phyloP scores from a whole-genome alignment of 1,140 invertebrate species.

The Littorina saxatilis region DNA sequence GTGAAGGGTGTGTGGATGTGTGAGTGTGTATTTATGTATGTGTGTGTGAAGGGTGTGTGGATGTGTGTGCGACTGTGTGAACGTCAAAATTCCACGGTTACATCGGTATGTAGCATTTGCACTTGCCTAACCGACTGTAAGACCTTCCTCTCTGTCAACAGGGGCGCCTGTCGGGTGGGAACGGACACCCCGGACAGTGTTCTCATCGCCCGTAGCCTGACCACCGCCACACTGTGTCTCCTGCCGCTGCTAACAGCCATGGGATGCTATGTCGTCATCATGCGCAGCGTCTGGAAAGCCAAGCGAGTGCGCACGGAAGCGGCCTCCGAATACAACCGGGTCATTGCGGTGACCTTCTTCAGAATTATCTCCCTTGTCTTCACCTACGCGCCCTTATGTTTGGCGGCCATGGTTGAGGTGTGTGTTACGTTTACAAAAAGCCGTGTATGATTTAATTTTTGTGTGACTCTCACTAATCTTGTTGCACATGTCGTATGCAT shows the following conservation, averaged over 20 bases:
- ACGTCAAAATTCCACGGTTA: too few relatives aligned
- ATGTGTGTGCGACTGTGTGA: too few relatives aligned
- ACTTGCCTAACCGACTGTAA: too few relatives aligned
- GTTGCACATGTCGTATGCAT: too few relatives aligned
- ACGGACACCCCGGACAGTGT: neutral
- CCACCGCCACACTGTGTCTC: neutral
- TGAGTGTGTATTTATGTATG: too few relatives aligned
- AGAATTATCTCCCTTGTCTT: conserved; percentile 9
- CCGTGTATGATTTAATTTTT: too few relatives aligned
- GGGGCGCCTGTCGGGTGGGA: conserved; percentile 1
- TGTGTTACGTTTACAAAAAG: too few relatives aligned
- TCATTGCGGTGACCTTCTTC: neutral
- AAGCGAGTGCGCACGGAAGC: conserved; percentile 1
- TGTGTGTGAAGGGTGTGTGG: too few relatives aligned
- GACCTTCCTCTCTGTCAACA: neutral
- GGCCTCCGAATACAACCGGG: conserved; percentile 16
- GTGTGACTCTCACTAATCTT: too few relatives aligned
- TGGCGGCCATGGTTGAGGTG: neutral
- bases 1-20: too few relatives aligned
- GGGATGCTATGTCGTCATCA: neutral
- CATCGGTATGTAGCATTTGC: too few relatives aligned
- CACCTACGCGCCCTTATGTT: conserved; percentile 11
- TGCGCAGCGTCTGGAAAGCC: conserved; percentile 21
- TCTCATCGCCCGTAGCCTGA: neutral
- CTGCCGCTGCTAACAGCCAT: neutral